Base-by-base conservation (phyloP, 2,113 vertebrate species). In the Salvelinus sp. region DNA sequence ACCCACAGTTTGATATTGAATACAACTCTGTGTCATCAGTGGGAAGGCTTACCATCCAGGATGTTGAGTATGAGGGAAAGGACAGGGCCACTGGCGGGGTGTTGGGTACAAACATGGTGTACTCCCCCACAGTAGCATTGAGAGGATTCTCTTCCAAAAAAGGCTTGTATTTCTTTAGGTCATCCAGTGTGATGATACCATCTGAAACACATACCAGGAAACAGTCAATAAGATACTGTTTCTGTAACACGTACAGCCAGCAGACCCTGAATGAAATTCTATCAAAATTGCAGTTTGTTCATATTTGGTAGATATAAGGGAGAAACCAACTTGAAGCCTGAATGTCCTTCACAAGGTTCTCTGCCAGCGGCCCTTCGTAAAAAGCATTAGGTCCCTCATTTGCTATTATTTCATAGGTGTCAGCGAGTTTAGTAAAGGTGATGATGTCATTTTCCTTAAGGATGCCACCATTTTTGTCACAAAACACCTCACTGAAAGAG, bases 61-160 rank as follows among this genome's bases (percentile, higher is more conserved):
- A 69, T 69, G 6, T 50, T 69, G n/a, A 69, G 90, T 82, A 98
- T 96, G 82, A 99, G 95, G 0, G 91, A 90, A 38, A 99, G 93
- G 77, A 99, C 95, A 0, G 97, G 95, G 63, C 98, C 97, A 0
- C 97, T 97, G 71, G 96, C 90, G 0, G 97, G 38, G 95, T 94
- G 2, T 85, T 94, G 48, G 96, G 96, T 2, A 84, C 87, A 30
- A 91, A 93, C 83, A 99, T 89, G 47, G 79, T 93, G 62, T 88
- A 94, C n/a, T 95, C 92, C 27, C 96, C 95, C 0, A 99, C 76
- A 0, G 78, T 76, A 75, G 95, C 57, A 13, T 82, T 85, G 48
- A 96, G 79, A 0, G 97, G 96, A 0, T 91, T 64, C 70, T 96
- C 92, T 0, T 95, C 92, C 85, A 97, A 85, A 6, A 93, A 76